Conservation (phyloP, 2,888 invertebrate genomes). For the Pollenia amentaria region DNA sequence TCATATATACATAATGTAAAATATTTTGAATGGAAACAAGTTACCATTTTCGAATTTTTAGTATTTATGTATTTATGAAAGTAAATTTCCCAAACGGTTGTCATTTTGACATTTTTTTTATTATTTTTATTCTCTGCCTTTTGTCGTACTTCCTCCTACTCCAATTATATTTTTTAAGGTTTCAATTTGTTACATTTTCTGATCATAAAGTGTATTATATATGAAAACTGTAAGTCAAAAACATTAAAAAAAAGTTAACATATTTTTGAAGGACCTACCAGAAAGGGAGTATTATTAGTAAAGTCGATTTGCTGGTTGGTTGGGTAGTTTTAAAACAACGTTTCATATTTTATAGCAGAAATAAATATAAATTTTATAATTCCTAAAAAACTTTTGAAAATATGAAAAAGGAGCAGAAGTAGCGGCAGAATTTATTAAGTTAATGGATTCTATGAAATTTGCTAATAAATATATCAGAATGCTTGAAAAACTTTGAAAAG, state of each 20-base stretch:
- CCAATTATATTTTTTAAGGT: neutral
- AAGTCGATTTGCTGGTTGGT: no score
- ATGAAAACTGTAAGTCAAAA: slow-evolving; percentile 13
- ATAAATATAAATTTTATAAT: no score
- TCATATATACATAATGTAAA: no score
- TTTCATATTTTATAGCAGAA: no score
- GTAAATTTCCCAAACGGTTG: slow-evolving; percentile 61
- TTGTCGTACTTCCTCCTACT: neutral
- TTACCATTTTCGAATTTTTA: slow-evolving; percentile 21
- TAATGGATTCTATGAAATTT: no score
- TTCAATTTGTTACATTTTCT: neutral
- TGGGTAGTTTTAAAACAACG: no score
- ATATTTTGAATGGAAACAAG: neutral
- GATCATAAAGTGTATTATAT: slow-evolving; percentile 4
- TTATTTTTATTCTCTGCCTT: neutral
- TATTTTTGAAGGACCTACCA: neutral
- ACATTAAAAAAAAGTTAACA: neutral
- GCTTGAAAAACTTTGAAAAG: no score
- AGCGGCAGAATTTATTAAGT: no score
- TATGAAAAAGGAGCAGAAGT: no score
- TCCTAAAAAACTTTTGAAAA: no score
- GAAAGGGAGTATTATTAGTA: no score
- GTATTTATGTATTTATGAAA: slow-evolving; percentile 63
- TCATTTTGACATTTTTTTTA: slow-evolving; percentile 38
- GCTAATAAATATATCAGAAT: no score